Evolutionary conservation across 1,140 invertebrate species (phyloP).

Genomic region (Platorchestia sp.): DNA sequence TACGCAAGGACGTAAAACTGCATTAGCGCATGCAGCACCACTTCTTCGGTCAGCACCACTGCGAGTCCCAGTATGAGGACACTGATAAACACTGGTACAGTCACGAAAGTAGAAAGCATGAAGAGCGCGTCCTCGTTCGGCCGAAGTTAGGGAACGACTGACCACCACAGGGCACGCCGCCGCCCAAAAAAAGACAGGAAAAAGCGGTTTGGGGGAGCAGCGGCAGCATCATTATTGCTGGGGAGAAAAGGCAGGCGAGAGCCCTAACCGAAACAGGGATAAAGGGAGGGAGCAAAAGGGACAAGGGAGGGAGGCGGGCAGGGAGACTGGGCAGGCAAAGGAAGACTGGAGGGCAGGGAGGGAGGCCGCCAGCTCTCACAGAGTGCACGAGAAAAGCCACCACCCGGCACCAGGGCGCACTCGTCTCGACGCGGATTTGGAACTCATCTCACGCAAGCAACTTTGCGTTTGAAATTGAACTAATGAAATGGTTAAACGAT

Average conservation of each 20-base stretch:
- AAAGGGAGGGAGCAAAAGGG: background rate
- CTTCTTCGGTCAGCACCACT: background rate
- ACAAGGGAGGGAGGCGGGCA: background rate
- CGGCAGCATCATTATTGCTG: slow-evolving; percentile 50
- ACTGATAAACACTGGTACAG: background rate
- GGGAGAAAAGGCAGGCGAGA: slow-evolving; percentile 44
- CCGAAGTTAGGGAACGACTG: background rate
- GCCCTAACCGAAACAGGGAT: slow-evolving; percentile 49
- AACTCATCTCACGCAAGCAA: too few relatives aligned
- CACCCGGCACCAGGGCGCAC: too few relatives aligned
- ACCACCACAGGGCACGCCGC: slow-evolving; percentile 53
- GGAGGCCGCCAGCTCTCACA: background rate
- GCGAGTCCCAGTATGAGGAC: background rate
- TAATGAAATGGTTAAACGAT: too few relatives aligned
- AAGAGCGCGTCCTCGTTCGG: background rate
- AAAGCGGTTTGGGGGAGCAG: slow-evolving; percentile 18
- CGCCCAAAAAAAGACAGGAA: slow-evolving; percentile 11
- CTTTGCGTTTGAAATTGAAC: too few relatives aligned
- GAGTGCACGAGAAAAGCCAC: too few relatives aligned
- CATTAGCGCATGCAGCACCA: background rate
- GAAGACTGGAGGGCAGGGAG: background rate
- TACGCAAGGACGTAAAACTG: background rate
- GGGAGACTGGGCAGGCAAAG: slow-evolving; percentile 10
- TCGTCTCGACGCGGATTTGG: too few relatives aligned
- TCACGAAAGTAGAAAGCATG: background rate